These are phyloP conservation scores for Peromyscus eremicus DNA, from an alignment of 2,797 vertebrate genomes.

Conservation along the genomic window DNA sequence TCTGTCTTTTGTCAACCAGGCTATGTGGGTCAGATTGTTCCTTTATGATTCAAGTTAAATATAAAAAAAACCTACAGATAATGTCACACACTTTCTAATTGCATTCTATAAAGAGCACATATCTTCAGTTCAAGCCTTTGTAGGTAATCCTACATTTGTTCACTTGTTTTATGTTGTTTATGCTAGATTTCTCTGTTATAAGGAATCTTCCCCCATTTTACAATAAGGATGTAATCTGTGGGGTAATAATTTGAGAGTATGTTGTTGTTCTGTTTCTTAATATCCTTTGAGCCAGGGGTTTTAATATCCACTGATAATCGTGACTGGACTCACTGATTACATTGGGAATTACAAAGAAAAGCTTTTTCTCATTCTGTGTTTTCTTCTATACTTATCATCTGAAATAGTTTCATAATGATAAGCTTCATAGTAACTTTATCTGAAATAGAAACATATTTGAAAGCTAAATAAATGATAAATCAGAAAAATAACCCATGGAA, in stretches of 20 bases:
- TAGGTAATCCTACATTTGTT: background rate
- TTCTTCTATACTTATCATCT: background rate
- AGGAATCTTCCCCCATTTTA: background rate
- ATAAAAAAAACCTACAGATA: background rate
- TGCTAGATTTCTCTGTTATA: background rate
- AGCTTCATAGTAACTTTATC: background rate
- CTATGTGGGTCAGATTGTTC: background rate
- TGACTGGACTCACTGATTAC: background rate
- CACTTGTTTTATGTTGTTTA: background rate
- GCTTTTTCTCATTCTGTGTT: background rate
- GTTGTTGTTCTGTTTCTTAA: background rate
- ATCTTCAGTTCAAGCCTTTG: background rate
- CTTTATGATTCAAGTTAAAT: background rate
- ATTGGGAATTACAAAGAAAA: background rate
- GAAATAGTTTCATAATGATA: slow-evolving; percentile 13
- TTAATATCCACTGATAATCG: slow-evolving; percentile 1
- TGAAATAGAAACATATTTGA: background rate
- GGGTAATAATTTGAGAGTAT: slow-evolving; percentile 22
- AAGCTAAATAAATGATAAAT: slow-evolving; percentile 35
- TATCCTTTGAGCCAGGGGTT: background rate
- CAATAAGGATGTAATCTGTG: background rate
- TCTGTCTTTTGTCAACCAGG: background rate
- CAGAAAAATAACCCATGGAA: background rate
- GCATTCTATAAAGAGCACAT: background rate
- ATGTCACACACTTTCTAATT: background rate